Evolutionary conservation across 2,888 invertebrate genomes (phyloP).

Genomic region (Cerastis leucographa): DNA sequence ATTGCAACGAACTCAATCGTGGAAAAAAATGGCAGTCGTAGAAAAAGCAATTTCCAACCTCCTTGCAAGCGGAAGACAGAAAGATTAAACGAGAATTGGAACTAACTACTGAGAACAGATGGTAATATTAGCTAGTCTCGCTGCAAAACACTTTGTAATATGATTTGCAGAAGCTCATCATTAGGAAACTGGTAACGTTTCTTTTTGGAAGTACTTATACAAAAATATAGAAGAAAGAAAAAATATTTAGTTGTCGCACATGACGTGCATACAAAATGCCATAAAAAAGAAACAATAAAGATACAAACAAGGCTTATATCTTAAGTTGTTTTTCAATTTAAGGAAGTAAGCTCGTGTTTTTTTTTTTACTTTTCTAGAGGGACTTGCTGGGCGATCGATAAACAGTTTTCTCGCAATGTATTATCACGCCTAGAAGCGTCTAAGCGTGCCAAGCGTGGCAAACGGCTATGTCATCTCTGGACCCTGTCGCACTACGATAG

Average conservation of each 20-base stretch:
- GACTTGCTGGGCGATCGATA: neutral
- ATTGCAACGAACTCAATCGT: constrained; percentile 46
- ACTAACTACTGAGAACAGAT: constrained; percentile 48
- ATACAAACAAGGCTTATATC: too few species aligned
- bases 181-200: neutral
- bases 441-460: too few species aligned
- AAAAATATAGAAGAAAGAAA: too few species aligned
- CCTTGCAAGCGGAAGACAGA: constrained; percentile 59
- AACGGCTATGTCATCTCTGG: neutral
- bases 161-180: constrained; percentile 12
- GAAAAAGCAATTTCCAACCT: constrained; percentile 60
- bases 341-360: neutral
- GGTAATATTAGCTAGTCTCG: constrained; percentile 43
- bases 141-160: constrained; percentile 34
- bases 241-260: too few species aligned
- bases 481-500: neutral
- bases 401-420: neutral
- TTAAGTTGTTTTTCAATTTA: neutral
- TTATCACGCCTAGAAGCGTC: neutral
- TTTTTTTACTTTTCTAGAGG: neutral
- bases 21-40: constrained; percentile 46
- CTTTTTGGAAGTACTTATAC: constrained; percentile 7
- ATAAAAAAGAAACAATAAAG: too few species aligned
- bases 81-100: constrained; percentile 64
- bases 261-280: too few species aligned